A percentile compares a stretch with the other conserved stretches of the same genome.
phyloP scores from a whole-genome alignment of 2,888 invertebrate species.

The Linnaemya tessellans region DNA sequence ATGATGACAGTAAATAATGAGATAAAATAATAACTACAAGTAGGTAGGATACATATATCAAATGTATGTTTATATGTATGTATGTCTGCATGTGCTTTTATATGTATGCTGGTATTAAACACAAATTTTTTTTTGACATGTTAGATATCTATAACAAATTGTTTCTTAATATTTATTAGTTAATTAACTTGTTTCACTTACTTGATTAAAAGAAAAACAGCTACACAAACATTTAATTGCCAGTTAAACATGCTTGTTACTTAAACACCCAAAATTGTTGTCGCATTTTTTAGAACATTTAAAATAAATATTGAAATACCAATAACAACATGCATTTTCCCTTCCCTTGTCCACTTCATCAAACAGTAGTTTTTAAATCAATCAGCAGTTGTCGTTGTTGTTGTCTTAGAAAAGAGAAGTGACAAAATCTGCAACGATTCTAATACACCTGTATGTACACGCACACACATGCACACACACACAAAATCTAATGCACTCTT shows the following conservation, averaged over 20 bases:
- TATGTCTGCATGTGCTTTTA: neutral
- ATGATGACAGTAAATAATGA: slow-evolving; percentile 22
- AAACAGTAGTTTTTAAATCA: neutral
- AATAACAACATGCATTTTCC: neutral
- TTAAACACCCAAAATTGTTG: slow-evolving; percentile 38
- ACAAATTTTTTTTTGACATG: neutral
- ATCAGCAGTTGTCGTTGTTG: neutral
- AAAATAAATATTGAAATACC: slow-evolving; percentile 2
- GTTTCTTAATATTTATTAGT: slow-evolving; percentile 9
- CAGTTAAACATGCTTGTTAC: slow-evolving; percentile 36
- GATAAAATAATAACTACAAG: slow-evolving; percentile 23
- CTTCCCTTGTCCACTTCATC: neutral
- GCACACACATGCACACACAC: slow-evolving; percentile 35
- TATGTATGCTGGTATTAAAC: neutral
- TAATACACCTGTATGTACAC: slow-evolving; percentile 47
- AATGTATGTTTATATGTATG: neutral
- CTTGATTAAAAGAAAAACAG: neutral
- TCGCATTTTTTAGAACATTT: slow-evolving; percentile 13
- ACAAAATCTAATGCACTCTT: slow-evolving; percentile 33
- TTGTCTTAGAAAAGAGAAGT: slow-evolving; percentile 22
- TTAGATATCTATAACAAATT: neutral
- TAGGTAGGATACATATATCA: neutral
- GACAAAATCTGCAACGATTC: slow-evolving; percentile 43
- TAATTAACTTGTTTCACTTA: slow-evolving; percentile 46
- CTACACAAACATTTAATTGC: neutral